Evolutionary conservation across 2,888 invertebrate genomes (phyloP), one percentile per base, ranked within the genome.

Genomic region (Chrysomela aeneicollis): DNA sequence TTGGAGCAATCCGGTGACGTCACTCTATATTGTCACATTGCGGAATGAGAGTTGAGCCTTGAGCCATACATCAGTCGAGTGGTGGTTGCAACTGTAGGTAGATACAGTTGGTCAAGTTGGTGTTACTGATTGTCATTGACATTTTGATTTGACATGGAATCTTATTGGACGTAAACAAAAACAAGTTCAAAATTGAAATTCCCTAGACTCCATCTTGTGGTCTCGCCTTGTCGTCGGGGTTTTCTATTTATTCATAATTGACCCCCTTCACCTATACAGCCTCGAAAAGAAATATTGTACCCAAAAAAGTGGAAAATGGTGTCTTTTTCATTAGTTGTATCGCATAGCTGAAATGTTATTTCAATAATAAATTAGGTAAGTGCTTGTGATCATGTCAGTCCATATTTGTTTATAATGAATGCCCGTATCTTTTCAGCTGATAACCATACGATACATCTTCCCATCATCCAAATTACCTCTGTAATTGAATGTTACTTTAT

Each of bases 261-360:
- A 61, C 66, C 63, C 68, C 64, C 58, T 69, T 69, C 64, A 66
- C 55, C 58, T 55, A 68, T 66, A 69, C 60, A 66, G 57, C 51
- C 22, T 57, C 35, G 57, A 66, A 64, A 62, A 54, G 60, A 63
- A 61, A 60, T 58, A 37, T 37, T 26, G 53, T 51, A 17, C 19
- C 30, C 9, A 26, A 49, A 12, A 22, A 26, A 54, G 59, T 42
- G 18, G 47, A 55, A 22, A 55, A 42, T 21, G 15, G n/a, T 17
- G 19, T 19, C 5, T n/a, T 8, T 1, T 26, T 30, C 6, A 63
- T 10, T 35, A 15, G 21, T 10, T 5, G n/a, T n/a, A n/a, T n/a
- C n/a, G n/a, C n/a, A n/a, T 50, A 50, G 32, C 12, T 21, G 32
- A 22, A 18, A 32, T 46, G 9, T 10, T 26, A 17, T 51, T 30